A percentile compares a stretch with the other conserved stretches of the same genome.
Conservation (phyloP, 92 coral and sea anemone species). For the Siderastrea radians region DNA sequence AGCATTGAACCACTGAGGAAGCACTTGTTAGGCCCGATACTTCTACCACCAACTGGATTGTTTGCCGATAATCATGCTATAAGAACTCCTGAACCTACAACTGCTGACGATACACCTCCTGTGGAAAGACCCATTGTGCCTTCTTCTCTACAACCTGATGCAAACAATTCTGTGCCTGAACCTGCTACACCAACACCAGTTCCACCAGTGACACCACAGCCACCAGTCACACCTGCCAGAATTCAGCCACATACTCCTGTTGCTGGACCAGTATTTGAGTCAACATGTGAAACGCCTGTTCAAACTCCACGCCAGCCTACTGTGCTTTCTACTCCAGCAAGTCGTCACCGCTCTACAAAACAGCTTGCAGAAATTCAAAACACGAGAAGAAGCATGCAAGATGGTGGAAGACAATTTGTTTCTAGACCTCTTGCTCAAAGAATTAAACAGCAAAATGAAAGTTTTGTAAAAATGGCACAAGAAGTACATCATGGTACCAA, state of each 20-base stretch:
- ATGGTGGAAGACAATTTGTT: conserved; percentile 59
- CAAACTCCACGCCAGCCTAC: neutral
- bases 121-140: neutral
- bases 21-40: conserved; percentile 21
- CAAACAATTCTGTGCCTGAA: neutral
- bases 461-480: conserved; percentile 38
- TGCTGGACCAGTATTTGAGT: neutral
- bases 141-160: neutral
- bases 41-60: conserved; percentile 31
- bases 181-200: neutral
- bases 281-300: neutral
- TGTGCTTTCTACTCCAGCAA: no score
- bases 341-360: no score
- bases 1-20: conserved; percentile 21
- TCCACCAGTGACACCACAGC: no score
- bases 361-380: no score
- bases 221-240: no score
- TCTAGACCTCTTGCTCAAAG: conserved; percentile 49
- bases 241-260: no score
- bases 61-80: no score
- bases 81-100: no score
- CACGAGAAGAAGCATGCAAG: conserved; percentile 7
- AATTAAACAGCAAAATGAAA: conserved; percentile 33
- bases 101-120: neutral
- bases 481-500: conserved; percentile 62